A percentile compares a stretch with the other conserved stretches of the same genome.
phyloP scores from a whole-genome alignment of 2,113 vertebrate species.

The Tupaia tana region DNA sequence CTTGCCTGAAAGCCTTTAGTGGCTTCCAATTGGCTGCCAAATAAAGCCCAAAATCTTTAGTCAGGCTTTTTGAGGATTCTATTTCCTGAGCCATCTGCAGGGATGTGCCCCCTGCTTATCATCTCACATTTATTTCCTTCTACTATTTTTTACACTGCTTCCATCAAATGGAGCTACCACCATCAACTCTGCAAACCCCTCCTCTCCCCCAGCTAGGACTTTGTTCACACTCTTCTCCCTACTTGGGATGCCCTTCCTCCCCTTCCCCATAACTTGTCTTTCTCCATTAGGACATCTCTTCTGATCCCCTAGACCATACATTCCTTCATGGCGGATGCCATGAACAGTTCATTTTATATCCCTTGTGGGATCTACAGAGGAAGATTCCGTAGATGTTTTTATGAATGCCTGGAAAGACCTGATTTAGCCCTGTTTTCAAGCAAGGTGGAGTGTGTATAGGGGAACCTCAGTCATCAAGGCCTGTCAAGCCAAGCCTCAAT shows the following conservation, averaged over 20 bases:
- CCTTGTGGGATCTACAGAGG: background rate
- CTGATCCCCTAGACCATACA: background rate
- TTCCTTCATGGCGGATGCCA: background rate
- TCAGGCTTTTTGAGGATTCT: slow-evolving; percentile 39
- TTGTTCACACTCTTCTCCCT: background rate
- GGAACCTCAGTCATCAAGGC: background rate
- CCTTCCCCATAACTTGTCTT: background rate
- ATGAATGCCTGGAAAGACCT: slow-evolving; percentile 20
- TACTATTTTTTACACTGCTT: background rate
- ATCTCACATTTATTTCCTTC: slow-evolving; percentile 19
- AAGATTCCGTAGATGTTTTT: slow-evolving; percentile 6
- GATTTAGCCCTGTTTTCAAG: background rate
- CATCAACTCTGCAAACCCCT: background rate
- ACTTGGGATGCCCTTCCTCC: background rate
- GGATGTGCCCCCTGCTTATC: background rate
- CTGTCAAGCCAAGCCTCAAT: background rate
- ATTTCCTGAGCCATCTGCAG: slow-evolving; percentile 23
- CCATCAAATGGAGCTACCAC: background rate
- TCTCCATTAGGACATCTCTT: background rate
- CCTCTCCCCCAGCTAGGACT: background rate
- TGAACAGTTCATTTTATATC: background rate
- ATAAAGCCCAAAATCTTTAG: slow-evolving; percentile 39
- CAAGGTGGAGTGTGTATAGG: slow-evolving; percentile 34
- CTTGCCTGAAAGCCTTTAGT: background rate
- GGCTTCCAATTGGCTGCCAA: slow-evolving; percentile 38